Conservation (phyloP, 2,888 invertebrate genomes). For the Alcis repandata region DNA sequence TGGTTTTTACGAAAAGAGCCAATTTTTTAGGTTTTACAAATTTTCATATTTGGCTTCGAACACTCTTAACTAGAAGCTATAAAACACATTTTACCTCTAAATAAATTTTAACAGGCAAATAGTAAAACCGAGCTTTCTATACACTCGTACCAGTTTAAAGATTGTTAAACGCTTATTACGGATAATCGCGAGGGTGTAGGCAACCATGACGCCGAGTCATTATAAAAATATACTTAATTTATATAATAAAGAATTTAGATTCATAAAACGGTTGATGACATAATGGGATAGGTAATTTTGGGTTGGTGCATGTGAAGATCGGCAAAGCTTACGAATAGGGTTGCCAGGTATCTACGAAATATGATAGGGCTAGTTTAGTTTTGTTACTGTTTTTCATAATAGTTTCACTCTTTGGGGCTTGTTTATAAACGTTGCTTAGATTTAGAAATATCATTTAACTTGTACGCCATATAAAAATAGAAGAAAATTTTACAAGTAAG, state of each 20-base stretch:
- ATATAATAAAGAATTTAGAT: conserved; percentile 80
- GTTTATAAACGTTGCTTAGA: too few relatives aligned
- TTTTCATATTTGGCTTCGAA: background rate
- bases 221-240: conserved; percentile 77
- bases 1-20: too few relatives aligned
- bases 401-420: too few relatives aligned
- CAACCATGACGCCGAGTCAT: conserved; percentile 71
- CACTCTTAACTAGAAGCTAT: background rate
- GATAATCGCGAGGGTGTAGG: conserved; percentile 76
- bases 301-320: conserved; percentile 75
- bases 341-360: conserved; percentile 10
- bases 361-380: background rate
- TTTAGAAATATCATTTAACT: too few relatives aligned
- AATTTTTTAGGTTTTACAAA: too few relatives aligned
- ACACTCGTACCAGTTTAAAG: conserved; percentile 53
- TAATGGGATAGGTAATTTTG: conserved; percentile 82
- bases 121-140: conserved; percentile 20
- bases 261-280: conserved; percentile 84
- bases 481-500: too few relatives aligned
- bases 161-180: conserved; percentile 75
- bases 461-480: too few relatives aligned
- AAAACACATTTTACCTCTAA: background rate
- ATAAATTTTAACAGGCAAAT: conserved; percentile 1
- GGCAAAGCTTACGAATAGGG: conserved; percentile 68
- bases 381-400: background rate